A percentile compares a stretch with the other conserved stretches of the same genome.
Evolutionary conservation across 2,113 vertebrate species (phyloP).

Genomic region (Hemicordylus capensis): DNA sequence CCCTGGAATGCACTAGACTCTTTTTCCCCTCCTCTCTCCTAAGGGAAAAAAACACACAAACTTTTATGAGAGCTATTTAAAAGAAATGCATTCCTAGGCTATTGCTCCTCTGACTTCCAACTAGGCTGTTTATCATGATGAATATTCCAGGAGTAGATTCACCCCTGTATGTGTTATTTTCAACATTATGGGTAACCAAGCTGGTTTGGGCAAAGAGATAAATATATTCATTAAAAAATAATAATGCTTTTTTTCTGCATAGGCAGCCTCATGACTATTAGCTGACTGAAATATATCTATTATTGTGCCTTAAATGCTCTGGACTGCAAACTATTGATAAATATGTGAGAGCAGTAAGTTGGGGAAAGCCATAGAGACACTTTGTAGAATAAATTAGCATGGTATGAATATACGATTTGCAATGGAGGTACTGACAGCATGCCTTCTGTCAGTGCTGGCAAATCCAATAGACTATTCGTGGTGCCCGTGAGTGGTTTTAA

Average conservation of each 20-base stretch:
- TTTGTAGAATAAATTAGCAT: conserved; percentile 25
- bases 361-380: conserved; percentile 26
- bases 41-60: no score
- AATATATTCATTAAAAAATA: neutral
- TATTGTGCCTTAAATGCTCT: conserved; percentile 24
- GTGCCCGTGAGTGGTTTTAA: conserved; percentile 15
- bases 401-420: conserved; percentile 7
- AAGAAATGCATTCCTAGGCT: conserved; percentile 34
- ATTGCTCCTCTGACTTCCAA: conserved; percentile 48
- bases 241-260: no score
- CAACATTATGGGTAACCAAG: conserved; percentile 18
- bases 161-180: conserved; percentile 43
- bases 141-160: conserved; percentile 47
- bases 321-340: conserved; percentile 33
- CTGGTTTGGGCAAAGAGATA: neutral
- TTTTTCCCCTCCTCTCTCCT: no score
- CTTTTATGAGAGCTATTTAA: conserved; percentile 60
- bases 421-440: conserved; percentile 11
- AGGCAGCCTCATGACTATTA: conserved; percentile 9
- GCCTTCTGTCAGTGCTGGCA: neutral
- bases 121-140: conserved; percentile 56
- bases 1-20: conserved; percentile 29
- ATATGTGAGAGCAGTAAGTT: conserved; percentile 25
- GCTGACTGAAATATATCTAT: neutral
- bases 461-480: conserved; percentile 28